Base-by-base conservation (phyloP, 2,888 invertebrate species). In the Diarsia rubi region DNA sequence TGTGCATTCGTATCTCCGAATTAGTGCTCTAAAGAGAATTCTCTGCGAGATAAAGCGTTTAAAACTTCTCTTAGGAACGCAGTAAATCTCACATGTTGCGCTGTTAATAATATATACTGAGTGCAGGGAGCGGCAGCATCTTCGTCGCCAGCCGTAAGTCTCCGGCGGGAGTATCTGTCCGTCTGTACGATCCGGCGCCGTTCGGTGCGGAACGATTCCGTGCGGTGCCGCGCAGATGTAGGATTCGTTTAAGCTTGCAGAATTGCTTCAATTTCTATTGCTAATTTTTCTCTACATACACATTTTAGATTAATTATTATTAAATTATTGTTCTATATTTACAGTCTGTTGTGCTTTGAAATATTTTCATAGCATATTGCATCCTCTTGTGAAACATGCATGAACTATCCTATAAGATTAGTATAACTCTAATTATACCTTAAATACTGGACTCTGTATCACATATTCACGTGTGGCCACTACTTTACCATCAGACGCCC, bases 61-160 rank as follows among this genome's bases (percentile, higher is more conserved):
- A 72, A 78, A 85, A 83, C 66, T 78, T 74, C 74, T 73, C 68
- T 69, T 42, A 59, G n/a, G 57, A 75, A 73, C 49, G 82, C 73
- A 79, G 79, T 84, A 82, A 84, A 82, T 86, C 79, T 82, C 73
- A 66, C 79, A 78, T 82, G 75, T 79, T 82, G 79, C 66, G 42
- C 65, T 70, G 79, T 84, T 79, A 79, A 81, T 86, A 84, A 84
- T 82, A 68, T 76, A 78, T 75, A 69, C 70, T 75, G 57, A 31
- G 63, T 65, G 78, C 59, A 54, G 21, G 63, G 44, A 73, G 71
- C 69, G 21, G 64, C 64, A 42, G 64, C 64, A 42, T 72, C 65
- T 81, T 65, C 71, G 68, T 49, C 63, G 69, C 52, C 69, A 52
- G 21, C 37, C 62, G 63, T 19, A 37, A 59, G 78, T 49, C 47